phyloP scores from a whole-genome alignment of 1,140 invertebrate genomes.

The Drosophila dunni region DNA sequence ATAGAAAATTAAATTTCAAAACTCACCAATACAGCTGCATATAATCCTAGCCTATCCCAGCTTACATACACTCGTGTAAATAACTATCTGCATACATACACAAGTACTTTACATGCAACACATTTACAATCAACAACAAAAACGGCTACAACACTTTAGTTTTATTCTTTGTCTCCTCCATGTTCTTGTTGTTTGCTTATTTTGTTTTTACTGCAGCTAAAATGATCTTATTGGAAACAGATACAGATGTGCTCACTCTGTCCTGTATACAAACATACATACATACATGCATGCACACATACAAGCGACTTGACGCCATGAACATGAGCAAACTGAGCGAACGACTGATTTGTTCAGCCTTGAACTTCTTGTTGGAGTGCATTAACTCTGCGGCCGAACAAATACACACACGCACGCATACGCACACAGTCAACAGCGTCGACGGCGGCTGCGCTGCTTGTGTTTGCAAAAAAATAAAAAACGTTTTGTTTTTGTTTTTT shows the following conservation, averaged over 20 bases:
- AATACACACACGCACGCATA: slow-evolving; percentile 32
- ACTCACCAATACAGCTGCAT: too few relatives aligned
- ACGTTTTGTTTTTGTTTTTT: slow-evolving; percentile 6
- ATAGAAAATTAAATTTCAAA: too few relatives aligned
- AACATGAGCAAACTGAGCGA: slow-evolving; percentile 62
- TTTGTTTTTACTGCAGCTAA: slow-evolving; percentile 48
- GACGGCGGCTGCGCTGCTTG: slow-evolving; percentile 40
- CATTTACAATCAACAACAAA: slow-evolving; percentile 26
- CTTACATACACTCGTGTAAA: not conserved
- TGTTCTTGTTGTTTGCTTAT: slow-evolving; percentile 43
- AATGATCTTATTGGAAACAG: slow-evolving; percentile 52
- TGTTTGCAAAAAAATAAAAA: slow-evolving; percentile 46
- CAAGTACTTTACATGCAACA: slow-evolving; percentile 2
- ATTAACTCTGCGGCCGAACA: slow-evolving; percentile 74
- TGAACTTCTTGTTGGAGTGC: slow-evolving; percentile 82
- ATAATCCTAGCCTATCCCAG: too few relatives aligned
- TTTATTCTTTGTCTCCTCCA: slow-evolving; percentile 37
- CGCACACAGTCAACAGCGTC: slow-evolving; percentile 23
- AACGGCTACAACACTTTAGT: slow-evolving; percentile 39
- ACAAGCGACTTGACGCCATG: slow-evolving; percentile 59
- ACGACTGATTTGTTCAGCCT: slow-evolving; percentile 84
- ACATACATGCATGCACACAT: slow-evolving; percentile 32
- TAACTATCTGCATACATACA: not conserved
- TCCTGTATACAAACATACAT: slow-evolving; percentile 7
- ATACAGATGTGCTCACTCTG: slow-evolving; percentile 18